A percentile compares a stretch with the other conserved stretches of the same genome.
Evolutionary conservation across 2,113 vertebrate genomes (phyloP).

Genomic region (Uria lomvia): DNA sequence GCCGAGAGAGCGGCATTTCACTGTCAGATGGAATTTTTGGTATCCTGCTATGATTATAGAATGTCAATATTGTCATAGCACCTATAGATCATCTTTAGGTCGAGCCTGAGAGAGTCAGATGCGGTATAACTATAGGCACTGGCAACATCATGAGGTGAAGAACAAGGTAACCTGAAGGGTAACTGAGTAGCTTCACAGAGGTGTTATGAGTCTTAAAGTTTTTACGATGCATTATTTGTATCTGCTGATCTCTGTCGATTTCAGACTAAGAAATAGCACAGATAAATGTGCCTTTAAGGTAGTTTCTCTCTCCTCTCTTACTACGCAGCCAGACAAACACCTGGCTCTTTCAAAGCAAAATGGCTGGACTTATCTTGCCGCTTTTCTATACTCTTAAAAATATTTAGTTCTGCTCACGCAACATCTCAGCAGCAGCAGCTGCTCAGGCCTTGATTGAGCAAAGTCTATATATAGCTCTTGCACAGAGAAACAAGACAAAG

Average conservation of each 20-base stretch:
- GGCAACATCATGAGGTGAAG: background rate
- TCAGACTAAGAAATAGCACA: background rate
- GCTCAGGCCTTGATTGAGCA: background rate
- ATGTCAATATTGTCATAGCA: background rate
- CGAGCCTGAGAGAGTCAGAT: background rate
- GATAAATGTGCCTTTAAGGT: background rate
- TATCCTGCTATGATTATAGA: background rate
- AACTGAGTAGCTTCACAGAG: background rate
- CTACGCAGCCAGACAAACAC: background rate
- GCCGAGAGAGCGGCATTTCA: background rate
- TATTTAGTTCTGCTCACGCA: background rate
- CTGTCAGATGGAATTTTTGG: background rate
- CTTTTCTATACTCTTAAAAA: background rate
- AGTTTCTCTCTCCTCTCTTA: background rate
- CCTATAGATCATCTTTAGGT: background rate
- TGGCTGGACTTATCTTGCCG: background rate
- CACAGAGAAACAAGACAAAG: background rate
- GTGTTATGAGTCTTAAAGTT: background rate
- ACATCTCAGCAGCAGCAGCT: background rate
- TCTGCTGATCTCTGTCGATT: background rate
- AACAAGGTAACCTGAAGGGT: background rate
- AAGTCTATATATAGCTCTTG: slow-evolving; percentile 6
- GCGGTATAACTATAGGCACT: background rate
- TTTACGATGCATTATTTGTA: background rate
- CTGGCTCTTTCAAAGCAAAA: background rate